Percentiles rank a stretch among this genome's conserved stretches.
Conservation (phyloP, 2,113 vertebrate genomes). For the Eptatretus burgeri region DNA sequence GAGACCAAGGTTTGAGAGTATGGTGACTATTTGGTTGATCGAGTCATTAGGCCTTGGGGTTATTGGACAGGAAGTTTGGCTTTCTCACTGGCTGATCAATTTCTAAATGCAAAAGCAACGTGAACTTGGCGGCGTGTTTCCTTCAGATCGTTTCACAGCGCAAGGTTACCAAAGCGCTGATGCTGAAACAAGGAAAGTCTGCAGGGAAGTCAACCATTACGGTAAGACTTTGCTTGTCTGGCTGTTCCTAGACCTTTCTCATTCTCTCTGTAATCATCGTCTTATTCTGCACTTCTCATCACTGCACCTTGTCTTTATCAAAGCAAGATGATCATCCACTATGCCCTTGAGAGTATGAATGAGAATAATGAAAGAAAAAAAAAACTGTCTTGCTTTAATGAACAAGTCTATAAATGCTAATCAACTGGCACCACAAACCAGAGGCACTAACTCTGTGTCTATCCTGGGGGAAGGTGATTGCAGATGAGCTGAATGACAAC, state of each 20-base stretch:
- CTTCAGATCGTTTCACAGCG: constrained; percentile 71
- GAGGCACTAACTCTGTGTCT: neutral
- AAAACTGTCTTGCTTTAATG: neutral
- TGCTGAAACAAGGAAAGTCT: constrained; percentile 56
- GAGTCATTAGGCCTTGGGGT: too few relatives aligned
- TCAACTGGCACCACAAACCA: too few relatives aligned
- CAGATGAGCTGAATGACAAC: constrained; percentile 73
- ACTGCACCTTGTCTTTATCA: too few relatives aligned
- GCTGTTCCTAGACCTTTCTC: neutral
- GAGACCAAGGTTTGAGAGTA: too few relatives aligned
- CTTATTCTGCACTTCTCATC: too few relatives aligned
- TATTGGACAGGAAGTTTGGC: too few relatives aligned
- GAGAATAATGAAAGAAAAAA: neutral
- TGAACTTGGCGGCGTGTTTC: too few relatives aligned
- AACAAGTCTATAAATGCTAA: neutral
- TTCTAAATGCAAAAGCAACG: too few relatives aligned
- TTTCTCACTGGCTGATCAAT: too few relatives aligned
- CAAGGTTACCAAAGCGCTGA: constrained; percentile 42
- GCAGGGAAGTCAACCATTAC: constrained; percentile 73
- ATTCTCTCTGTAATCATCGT: neutral
- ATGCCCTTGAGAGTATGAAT: neutral
- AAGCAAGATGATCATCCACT: neutral
- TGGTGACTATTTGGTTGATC: too few relatives aligned
- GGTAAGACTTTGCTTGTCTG: constrained; percentile 21
- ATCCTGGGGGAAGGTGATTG: constrained; percentile 27